Evolutionary conservation across 2,797 vertebrate genomes (phyloP), one percentile per base, ranked within the genome.

Genomic region (Aplochiton taeniatus): DNA sequence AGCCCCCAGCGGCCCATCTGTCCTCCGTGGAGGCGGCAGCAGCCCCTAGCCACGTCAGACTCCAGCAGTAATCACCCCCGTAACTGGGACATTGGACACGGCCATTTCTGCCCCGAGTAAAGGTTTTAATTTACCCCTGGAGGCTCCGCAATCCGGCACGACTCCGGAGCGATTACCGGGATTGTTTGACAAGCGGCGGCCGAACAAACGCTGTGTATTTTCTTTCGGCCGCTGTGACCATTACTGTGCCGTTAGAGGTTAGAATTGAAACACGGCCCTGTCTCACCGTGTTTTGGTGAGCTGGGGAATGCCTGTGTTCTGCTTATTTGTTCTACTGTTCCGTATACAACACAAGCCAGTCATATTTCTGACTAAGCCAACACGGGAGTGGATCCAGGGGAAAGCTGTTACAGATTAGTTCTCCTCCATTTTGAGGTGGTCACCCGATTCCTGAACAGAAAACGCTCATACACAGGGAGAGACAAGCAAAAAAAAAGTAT

Each of bases 321-420:
- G 62, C 41, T 76, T 79, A 65, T 78, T 72, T 83, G 70, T 76
- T 69, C 52, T 65, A 31, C 61, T 62, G 69, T 44, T 46, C 72
- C 19, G 56, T 67, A 58, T 49, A 77, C 73, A 74, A 66, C 74
- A 63, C 10, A 42, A 56, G 58, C 50, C 49, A 0, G 52, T 3
- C 53, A 12, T 65, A 31, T 78, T 69, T 73, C 60, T 66, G 50
- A 69, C 66, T 76, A 73, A 74, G 54, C 62, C 75, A 83, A 81
- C 71, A 58, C 41, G 17, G 46, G 65, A 42, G 48, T 4, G 16
- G 67, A 64, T 75, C 56, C 50, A 44, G 50, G 58, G 47, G 10
- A 42, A 50, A 42, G 47, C 14, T 14, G 1, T 9, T 11, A 31
- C 19, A 9, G 58, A 49, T 31, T 61, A 47, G 58, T 4, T 50